phyloP scores from a whole-genome alignment of 2,888 invertebrate genomes.

The Microplitis manilae region DNA sequence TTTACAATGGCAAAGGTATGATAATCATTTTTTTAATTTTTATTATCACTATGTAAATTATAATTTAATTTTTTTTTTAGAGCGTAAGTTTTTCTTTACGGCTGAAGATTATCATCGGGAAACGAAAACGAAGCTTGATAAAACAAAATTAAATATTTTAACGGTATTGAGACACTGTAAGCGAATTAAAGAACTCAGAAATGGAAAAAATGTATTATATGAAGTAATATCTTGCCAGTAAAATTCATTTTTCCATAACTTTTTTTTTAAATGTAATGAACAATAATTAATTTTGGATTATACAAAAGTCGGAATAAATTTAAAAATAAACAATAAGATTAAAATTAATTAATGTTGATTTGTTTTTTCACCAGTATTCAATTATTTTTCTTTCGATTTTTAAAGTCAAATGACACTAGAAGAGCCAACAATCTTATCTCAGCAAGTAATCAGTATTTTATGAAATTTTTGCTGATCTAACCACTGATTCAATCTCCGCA shows the following conservation, averaged over 20 bases:
- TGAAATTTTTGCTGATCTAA: too few relatives aligned
- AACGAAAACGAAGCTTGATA: slow-evolving; percentile 62
- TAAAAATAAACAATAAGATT: too few relatives aligned
- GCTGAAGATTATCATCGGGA: slow-evolving; percentile 62
- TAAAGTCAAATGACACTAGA: too few relatives aligned
- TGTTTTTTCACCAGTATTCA: too few relatives aligned
- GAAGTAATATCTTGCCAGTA: slow-evolving; percentile 41
- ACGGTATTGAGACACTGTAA: slow-evolving; percentile 64
- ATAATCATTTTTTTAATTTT: neutral
- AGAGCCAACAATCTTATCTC: too few relatives aligned
- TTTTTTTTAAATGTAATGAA: neutral
- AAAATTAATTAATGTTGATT: too few relatives aligned
- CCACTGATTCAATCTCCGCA: too few relatives aligned
- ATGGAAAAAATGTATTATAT: slow-evolving; percentile 57
- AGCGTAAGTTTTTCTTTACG: slow-evolving; percentile 61
- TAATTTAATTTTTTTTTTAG: slow-evolving; percentile 51
- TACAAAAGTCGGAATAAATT: too few relatives aligned
- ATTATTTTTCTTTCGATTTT: too few relatives aligned
- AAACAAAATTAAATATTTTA: slow-evolving; percentile 64
- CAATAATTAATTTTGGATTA: neutral
- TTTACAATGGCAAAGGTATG: slow-evolving; percentile 55
- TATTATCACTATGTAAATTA: neutral
- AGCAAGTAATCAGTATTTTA: too few relatives aligned
- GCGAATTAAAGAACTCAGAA: slow-evolving; percentile 60
- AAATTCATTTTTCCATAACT: neutral